Evolutionary conservation across 1,140 invertebrate genomes (phyloP).

Genomic region (Rhagoletis zephyria): DNA sequence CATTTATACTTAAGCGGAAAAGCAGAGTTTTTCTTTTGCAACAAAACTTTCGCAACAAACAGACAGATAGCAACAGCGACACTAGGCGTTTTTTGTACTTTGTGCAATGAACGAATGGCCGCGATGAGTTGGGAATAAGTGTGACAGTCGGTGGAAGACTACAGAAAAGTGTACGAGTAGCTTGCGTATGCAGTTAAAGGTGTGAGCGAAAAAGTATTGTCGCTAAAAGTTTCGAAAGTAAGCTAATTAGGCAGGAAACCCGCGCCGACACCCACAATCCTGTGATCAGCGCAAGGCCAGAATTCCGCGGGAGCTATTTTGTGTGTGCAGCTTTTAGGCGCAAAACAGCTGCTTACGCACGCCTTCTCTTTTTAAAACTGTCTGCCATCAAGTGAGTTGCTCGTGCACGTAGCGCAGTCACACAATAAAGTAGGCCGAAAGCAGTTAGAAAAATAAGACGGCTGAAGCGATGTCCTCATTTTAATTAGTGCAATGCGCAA

Average conservation of each 20-base stretch:
- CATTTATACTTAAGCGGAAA: constrained; percentile 40
- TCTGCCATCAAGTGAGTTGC: not conserved
- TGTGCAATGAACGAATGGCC: constrained; percentile 16
- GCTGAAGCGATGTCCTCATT: no score
- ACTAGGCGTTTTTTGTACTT: not conserved
- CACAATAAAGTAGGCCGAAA: not conserved
- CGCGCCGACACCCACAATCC: not conserved
- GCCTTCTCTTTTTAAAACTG: no score
- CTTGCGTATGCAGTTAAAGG: not conserved
- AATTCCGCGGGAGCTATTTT: not conserved
- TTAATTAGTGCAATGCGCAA: no score
- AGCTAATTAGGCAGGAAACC: constrained; percentile 25
- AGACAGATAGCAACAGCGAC: not conserved
- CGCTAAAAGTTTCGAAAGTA: constrained; percentile 15
- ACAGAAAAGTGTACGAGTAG: not conserved
- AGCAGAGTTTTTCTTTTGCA: constrained; percentile 2
- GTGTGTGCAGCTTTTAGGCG: not conserved
- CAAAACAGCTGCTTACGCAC: not conserved
- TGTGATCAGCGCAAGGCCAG: not conserved
- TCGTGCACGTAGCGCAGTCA: not conserved
- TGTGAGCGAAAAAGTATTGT: not conserved
- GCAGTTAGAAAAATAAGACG: no score
- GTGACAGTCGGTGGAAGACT: not conserved
- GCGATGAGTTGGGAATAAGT: not conserved
- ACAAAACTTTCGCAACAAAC: constrained; percentile 11